Evolutionary conservation across 2,113 vertebrate genomes (phyloP).

Genomic region (Mola mola): DNA sequence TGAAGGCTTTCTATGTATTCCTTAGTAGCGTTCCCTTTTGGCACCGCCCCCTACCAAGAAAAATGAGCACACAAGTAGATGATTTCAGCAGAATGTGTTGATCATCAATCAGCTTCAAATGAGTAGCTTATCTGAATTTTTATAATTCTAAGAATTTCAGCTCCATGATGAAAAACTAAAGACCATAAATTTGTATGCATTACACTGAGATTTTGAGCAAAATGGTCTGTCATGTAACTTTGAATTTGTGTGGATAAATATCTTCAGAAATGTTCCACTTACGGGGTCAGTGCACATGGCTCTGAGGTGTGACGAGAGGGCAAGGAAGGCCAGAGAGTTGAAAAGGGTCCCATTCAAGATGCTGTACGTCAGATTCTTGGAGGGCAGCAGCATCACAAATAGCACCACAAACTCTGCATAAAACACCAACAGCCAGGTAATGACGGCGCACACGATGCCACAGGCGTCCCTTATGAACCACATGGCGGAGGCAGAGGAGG

Average conservation of each 20-base stretch:
- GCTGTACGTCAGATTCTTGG: slow-evolving; percentile 93
- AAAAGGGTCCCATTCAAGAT: slow-evolving; percentile 91
- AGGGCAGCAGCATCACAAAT: slow-evolving; percentile 95
- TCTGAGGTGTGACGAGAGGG: slow-evolving; percentile 94
- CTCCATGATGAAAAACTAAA: neutral
- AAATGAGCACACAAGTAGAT: slow-evolving; percentile 8
- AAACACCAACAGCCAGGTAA: slow-evolving; percentile 96
- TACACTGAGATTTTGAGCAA: neutral
- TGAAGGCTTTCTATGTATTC: slow-evolving; percentile 99
- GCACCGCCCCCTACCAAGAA: slow-evolving; percentile 90
- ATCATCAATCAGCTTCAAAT: too few relatives aligned
- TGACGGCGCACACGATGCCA: slow-evolving; percentile 92
- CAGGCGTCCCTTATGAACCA: slow-evolving; percentile 98
- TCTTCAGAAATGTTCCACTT: slow-evolving; percentile 67
- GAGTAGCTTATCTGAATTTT: too few relatives aligned
- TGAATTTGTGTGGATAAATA: neutral
- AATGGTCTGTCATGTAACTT: neutral
- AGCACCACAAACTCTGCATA: slow-evolving; percentile 97
- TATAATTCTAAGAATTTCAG: too few relatives aligned
- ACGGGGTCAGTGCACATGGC: slow-evolving; percentile 99
- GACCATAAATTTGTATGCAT: neutral
- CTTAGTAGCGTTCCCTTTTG: slow-evolving; percentile 98
- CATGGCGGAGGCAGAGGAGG: slow-evolving; percentile 86
- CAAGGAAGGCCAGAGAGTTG: slow-evolving; percentile 94
- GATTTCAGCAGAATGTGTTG: too few relatives aligned